Conservation (phyloP, 2,888 invertebrate genomes). For the Automeris io region DNA sequence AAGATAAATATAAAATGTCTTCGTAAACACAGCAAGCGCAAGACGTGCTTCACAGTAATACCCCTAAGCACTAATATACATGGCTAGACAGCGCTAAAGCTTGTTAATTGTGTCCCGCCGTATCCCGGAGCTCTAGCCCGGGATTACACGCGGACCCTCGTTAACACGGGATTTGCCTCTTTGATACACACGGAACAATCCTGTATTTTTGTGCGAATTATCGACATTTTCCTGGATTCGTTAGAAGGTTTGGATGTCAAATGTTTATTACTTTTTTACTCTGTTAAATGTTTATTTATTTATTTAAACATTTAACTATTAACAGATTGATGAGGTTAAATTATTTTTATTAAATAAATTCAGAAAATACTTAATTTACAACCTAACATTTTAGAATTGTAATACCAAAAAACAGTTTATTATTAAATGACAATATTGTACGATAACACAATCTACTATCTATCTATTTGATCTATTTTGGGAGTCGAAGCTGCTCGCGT, state of each 20-base stretch:
- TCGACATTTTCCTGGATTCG: not conserved
- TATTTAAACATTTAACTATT: too few species aligned
- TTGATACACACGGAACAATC: conserved; percentile 27
- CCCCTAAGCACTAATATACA: conserved; percentile 8
- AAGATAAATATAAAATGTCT: not conserved
- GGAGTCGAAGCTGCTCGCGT: too few species aligned
- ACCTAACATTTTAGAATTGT: too few species aligned
- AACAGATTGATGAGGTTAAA: too few species aligned
- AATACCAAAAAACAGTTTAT: too few species aligned
- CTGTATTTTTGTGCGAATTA: not conserved
- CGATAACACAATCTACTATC: too few species aligned
- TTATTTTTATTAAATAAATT: too few species aligned
- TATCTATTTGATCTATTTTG: too few species aligned
- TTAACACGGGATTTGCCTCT: conserved; percentile 54
- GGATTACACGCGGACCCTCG: conserved; percentile 50
- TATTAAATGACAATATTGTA: too few species aligned
- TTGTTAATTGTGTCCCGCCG: conserved; percentile 48
- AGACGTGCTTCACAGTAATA: conserved; percentile 6
- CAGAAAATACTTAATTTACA: too few species aligned
- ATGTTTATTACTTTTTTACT: too few species aligned
- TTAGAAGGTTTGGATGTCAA: not conserved
- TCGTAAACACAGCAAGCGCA: not conserved
- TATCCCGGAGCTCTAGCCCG: conserved; percentile 23
- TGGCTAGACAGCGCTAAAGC: conserved; percentile 28
- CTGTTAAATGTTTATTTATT: too few species aligned